A percentile compares a stretch with the other conserved stretches of the same genome.
Conservation (phyloP, 2,797 vertebrate genomes). For the Acanthis flammea region DNA sequence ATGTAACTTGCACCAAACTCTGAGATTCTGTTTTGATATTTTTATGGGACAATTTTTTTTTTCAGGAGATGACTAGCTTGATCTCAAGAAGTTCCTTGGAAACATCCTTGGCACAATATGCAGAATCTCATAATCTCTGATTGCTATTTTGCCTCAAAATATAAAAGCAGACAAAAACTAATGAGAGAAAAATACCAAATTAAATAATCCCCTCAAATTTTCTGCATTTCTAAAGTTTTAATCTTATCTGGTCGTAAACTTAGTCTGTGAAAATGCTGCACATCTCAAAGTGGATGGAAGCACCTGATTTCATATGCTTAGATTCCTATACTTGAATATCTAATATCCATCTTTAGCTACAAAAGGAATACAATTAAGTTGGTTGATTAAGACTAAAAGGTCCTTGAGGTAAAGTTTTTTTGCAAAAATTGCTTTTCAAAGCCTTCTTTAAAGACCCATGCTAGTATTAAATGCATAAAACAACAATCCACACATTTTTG, state of each 20-base stretch:
- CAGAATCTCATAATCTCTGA: not conserved
- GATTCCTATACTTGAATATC: not conserved
- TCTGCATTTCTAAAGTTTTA: not conserved
- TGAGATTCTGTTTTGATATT: not conserved
- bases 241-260: not conserved
- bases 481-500: not conserved
- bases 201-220: not conserved
- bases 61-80: not conserved
- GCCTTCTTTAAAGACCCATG: not conserved
- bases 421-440: not conserved
- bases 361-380: not conserved
- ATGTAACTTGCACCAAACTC: not conserved
- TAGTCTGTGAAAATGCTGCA: not conserved
- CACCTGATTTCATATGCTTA: not conserved
- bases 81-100: not conserved
- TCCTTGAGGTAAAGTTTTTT: not conserved
- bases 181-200: not conserved
- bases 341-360: not conserved
- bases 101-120: not conserved
- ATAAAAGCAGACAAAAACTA: not conserved
- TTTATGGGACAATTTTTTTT: not conserved
- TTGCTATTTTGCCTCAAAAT: not conserved
- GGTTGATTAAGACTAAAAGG: not conserved
- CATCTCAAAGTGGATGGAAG: not conserved
- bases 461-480: not conserved